Conservation (phyloP, 2,888 invertebrate genomes). For the Scaptomyza tumidula region DNA sequence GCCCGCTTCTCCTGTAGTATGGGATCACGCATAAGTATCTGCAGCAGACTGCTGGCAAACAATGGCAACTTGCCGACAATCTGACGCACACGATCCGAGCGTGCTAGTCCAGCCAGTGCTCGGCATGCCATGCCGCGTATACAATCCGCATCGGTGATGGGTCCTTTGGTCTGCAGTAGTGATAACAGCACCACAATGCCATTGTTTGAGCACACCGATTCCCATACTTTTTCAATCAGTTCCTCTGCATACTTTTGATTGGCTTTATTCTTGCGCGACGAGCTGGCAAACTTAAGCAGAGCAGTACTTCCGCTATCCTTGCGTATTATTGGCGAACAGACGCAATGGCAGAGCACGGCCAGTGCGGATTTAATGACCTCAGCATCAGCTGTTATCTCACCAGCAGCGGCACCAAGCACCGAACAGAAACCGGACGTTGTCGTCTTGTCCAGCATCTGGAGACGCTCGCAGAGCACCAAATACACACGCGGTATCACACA, state of each 20-base stretch:
- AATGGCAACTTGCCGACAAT: slow-evolving; percentile 97
- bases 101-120: slow-evolving; percentile 95
- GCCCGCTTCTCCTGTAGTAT: slow-evolving; percentile 97
- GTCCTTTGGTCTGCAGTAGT: slow-evolving; percentile 95
- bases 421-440: slow-evolving; percentile 92
- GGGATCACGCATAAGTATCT: slow-evolving; percentile 97
- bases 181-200: slow-evolving; percentile 97
- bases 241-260: slow-evolving; percentile 91
- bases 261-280: slow-evolving; percentile 85
- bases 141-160: slow-evolving; percentile 98
- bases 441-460: slow-evolving; percentile 91
- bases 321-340: slow-evolving; percentile 93
- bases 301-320: slow-evolving; percentile 71
- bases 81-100: slow-evolving; percentile 96
- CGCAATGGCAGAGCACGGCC: slow-evolving; percentile 95
- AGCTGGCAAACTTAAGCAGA: slow-evolving; percentile 71
- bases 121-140: slow-evolving; percentile 96
- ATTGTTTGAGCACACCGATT: slow-evolving; percentile 95
- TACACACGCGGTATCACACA: slow-evolving; percentile 94
- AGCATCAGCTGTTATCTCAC: slow-evolving; percentile 94
- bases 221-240: slow-evolving; percentile 96
- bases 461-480: slow-evolving; percentile 89
- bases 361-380: slow-evolving; percentile 97
- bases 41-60: slow-evolving; percentile 96
- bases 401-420: slow-evolving; percentile 94